Evolutionary conservation across 2,113 vertebrate species (phyloP).

Genomic region (Silurus asotus): DNA sequence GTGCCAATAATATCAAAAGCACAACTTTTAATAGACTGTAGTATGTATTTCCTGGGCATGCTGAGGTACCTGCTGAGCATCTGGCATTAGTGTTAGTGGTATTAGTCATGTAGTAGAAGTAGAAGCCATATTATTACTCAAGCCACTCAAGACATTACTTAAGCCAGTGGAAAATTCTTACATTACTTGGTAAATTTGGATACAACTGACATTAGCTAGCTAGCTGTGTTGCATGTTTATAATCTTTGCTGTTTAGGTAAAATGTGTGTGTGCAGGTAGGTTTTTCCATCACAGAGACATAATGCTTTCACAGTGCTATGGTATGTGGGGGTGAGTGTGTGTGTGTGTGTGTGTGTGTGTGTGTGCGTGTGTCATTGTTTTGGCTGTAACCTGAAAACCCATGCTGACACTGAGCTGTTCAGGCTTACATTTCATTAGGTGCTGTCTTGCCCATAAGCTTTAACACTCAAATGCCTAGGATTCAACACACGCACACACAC

Average conservation of each 20-base stretch:
- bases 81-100: background rate
- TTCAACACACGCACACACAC: slow-evolving; percentile 39
- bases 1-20: background rate
- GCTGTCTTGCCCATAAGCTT: slow-evolving; percentile 44
- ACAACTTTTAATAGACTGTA: background rate
- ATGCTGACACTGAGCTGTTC: slow-evolving; percentile 46
- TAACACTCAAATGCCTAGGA: slow-evolving; percentile 34
- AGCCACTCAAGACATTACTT: background rate
- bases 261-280: background rate
- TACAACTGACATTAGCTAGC: background rate
- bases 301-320: background rate
- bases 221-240: background rate
- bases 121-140: background rate
- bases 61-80: background rate
- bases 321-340: slow-evolving; percentile 20
- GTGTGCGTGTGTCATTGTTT: slow-evolving; percentile 24
- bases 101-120: slow-evolving; percentile 1
- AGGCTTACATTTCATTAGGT: slow-evolving; percentile 46
- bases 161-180: background rate
- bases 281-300: slow-evolving; percentile 7
- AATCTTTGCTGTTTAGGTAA: background rate
- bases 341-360: background rate
- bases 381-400: slow-evolving; percentile 45
- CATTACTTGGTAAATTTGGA: background rate
- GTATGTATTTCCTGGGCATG: background rate